These are phyloP conservation scores for Arge pagana DNA, from an alignment of 2,888 invertebrate genomes.

Conservation along the genomic window DNA sequence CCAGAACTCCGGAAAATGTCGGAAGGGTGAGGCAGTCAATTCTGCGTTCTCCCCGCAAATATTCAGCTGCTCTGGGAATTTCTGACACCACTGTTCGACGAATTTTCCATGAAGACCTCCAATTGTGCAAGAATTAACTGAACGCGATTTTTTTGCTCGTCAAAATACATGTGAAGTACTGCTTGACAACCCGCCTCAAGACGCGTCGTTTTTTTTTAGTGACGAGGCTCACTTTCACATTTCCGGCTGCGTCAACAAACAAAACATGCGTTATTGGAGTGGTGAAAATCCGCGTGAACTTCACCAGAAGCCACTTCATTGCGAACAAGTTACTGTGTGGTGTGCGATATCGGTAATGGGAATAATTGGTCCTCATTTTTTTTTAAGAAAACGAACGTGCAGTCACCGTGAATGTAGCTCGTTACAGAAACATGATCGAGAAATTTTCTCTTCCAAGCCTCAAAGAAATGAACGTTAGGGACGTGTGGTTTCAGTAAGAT, in stretches of 20 bases:
- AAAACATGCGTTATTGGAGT: constrained; percentile 36
- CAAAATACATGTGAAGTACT: constrained; percentile 32
- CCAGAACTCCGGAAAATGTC: constrained; percentile 38
- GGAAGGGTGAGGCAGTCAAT: constrained; percentile 36
- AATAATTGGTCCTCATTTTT: constrained; percentile 36
- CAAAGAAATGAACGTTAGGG: no score
- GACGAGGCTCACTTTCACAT: constrained; percentile 37
- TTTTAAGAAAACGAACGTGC: constrained; percentile 39
- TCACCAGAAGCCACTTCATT: constrained; percentile 36
- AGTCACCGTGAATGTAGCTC: constrained; percentile 39
- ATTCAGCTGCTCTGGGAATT: constrained; percentile 39
- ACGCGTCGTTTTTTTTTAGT: constrained; percentile 26
- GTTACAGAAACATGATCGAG: constrained; percentile 40
- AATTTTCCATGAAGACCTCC: constrained; percentile 40
- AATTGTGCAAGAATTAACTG: constrained; percentile 40
- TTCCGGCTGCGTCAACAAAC: constrained; percentile 34
- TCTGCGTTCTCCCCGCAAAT: constrained; percentile 36
- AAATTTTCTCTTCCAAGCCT: no score
- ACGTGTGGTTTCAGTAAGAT: no score
- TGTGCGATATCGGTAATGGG: constrained; percentile 30
- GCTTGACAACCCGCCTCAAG: constrained; percentile 28
- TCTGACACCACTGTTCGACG: constrained; percentile 34
- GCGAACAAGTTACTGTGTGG: constrained; percentile 35
- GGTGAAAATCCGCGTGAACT: no score
- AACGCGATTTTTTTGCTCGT: constrained; percentile 36